Conservation (phyloP, 2,797 vertebrate species). For the Monodelphis domestica region DNA sequence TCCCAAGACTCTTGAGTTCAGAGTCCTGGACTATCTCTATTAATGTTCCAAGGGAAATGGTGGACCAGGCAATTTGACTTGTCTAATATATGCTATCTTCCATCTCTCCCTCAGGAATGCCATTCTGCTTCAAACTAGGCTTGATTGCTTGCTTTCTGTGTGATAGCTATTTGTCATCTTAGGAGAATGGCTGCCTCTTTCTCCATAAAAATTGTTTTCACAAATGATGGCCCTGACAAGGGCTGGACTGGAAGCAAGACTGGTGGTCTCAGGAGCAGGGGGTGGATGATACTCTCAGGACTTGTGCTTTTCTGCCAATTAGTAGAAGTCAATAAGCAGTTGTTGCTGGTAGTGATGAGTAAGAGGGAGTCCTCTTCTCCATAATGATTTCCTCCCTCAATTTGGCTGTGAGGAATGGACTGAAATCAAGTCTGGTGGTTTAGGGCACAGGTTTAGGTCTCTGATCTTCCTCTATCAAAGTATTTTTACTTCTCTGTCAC, state of each 20-base stretch:
- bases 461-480: neutral
- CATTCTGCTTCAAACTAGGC: neutral
- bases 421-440: neutral
- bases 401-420: neutral
- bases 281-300: neutral
- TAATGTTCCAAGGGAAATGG: neutral
- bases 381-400: neutral
- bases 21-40: neutral
- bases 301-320: neutral
- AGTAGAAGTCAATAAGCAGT: neutral
- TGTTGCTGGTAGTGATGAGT: neutral
- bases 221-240: neutral
- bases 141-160: neutral
- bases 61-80: neutral
- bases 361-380: neutral
- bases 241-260: neutral
- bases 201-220: neutral
- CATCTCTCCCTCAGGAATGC: neutral
- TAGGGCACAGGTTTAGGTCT: neutral
- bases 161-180: neutral
- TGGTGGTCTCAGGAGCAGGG: neutral
- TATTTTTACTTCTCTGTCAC: neutral
- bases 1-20: neutral
- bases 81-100: neutral
- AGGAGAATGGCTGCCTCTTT: neutral